A percentile compares a stretch with the other conserved stretches of the same genome.
phyloP scores from a whole-genome alignment of 2,113 vertebrate species.

The Solea solea region DNA sequence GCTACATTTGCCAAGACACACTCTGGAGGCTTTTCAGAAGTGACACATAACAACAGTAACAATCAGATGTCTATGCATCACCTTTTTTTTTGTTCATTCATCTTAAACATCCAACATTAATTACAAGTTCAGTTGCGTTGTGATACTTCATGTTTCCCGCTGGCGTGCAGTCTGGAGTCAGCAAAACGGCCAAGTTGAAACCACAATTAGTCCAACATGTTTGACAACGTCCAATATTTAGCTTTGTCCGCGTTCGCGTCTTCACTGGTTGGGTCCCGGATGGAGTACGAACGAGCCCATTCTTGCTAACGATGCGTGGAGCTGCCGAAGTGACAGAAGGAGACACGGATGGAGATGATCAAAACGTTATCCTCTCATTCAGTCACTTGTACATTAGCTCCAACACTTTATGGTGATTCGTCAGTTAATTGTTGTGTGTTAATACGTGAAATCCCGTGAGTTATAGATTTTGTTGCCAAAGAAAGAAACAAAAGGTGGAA shows the following conservation, averaged over 20 bases:
- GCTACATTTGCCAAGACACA: constrained; percentile 22
- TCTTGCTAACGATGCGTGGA: constrained; percentile 31
- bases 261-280: background rate
- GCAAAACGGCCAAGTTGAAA: constrained; percentile 18
- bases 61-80: constrained; percentile 17
- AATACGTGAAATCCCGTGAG: too few species aligned
- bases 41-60: constrained; percentile 3
- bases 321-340: constrained; percentile 25
- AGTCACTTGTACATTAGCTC: background rate
- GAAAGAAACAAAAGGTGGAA: background rate
- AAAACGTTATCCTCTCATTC: background rate
- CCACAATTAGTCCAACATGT: background rate
- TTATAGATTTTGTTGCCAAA: background rate
- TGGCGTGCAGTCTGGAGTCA: constrained; percentile 49
- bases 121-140: constrained; percentile 13
- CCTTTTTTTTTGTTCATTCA: background rate
- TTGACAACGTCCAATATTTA: background rate
- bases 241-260: background rate
- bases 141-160: constrained; percentile 38
- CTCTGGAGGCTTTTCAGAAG: constrained; percentile 26
- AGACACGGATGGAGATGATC: constrained; percentile 28
- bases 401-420: background rate
- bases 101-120: constrained; percentile 16
- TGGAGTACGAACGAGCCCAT: background rate
- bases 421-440: background rate